A percentile compares a stretch with the other conserved stretches of the same genome.
Evolutionary conservation across 2,113 vertebrate species (phyloP).

Genomic region (Sardina pilchardus): DNA sequence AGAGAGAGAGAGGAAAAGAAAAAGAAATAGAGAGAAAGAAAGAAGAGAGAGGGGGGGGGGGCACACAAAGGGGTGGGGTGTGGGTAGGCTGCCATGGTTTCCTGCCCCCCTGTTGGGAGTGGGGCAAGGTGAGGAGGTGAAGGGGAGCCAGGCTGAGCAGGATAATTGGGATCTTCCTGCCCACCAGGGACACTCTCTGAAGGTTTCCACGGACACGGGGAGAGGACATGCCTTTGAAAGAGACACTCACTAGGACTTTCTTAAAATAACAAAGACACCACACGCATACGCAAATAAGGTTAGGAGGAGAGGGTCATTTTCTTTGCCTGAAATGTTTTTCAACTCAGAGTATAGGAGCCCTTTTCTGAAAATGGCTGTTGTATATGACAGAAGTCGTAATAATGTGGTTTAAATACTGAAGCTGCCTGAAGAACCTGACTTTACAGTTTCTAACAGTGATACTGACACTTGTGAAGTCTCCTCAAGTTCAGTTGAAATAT

Average conservation of each 20-base stretch:
- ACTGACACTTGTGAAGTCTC: too few relatives aligned
- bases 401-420: neutral
- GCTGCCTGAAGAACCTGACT: neutral
- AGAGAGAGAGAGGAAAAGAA: neutral
- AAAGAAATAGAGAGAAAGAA: too few relatives aligned
- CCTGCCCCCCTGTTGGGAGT: neutral
- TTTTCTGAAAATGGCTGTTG: neutral
- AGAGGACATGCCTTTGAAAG: neutral
- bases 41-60: too few relatives aligned
- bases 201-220: neutral
- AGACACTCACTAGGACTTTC: neutral
- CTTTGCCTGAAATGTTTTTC: neutral
- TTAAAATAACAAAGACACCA: neutral
- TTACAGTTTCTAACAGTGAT: too few relatives aligned
- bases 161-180: neutral
- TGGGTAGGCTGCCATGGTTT: neutral
- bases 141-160: neutral
- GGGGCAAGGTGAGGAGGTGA: neutral
- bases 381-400: neutral
- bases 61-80: too few relatives aligned
- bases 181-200: neutral
- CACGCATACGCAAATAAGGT: neutral
- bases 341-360: too few relatives aligned
- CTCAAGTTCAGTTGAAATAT: too few relatives aligned
- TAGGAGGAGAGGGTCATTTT: neutral